Percentiles rank a stretch among this genome's conserved stretches.
phyloP scores from a whole-genome alignment of 2,888 invertebrate genomes.

The Atethmia centrago region DNA sequence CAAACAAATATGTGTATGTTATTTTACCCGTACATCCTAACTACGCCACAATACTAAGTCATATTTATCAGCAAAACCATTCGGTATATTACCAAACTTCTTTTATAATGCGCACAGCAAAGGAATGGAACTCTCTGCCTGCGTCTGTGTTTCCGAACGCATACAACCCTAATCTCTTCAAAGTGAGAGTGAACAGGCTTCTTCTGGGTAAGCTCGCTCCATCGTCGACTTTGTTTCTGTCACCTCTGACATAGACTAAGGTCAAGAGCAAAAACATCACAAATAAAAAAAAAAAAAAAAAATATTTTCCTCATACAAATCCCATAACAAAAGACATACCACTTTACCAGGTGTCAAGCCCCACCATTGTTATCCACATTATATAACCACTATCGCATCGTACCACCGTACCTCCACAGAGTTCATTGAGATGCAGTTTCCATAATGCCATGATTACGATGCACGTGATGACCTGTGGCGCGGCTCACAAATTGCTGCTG shows the following conservation, averaged over 20 bases:
- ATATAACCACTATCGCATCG: conserved; percentile 8
- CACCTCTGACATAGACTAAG: too few species aligned
- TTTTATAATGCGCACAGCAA: too few species aligned
- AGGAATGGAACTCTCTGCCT: too few species aligned
- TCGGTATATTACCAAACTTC: too few species aligned
- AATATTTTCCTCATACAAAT: conserved; percentile 3
- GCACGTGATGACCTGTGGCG: conserved; percentile 44
- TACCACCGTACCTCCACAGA: not conserved
- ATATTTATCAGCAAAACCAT: not conserved
- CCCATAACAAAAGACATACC: too few species aligned
- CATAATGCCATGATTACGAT: conserved; percentile 46
- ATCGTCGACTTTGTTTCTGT: too few species aligned
- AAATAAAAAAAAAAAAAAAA: too few species aligned
- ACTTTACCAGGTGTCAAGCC: not conserved
- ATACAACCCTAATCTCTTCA: too few species aligned
- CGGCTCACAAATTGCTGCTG: conserved; percentile 47
- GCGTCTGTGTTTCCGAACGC: too few species aligned
- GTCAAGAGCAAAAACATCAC: too few species aligned
- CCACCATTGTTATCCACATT: conserved; percentile 8
- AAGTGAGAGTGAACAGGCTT: too few species aligned
- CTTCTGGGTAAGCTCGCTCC: too few species aligned
- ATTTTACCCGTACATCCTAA: not conserved
- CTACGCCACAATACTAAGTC: not conserved
- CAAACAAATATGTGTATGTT: not conserved
- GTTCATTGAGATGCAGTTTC: conserved; percentile 15